These are phyloP conservation scores for Andrena chrysosceles DNA, from an alignment of 2,888 invertebrate species.

Conservation along the genomic window DNA sequence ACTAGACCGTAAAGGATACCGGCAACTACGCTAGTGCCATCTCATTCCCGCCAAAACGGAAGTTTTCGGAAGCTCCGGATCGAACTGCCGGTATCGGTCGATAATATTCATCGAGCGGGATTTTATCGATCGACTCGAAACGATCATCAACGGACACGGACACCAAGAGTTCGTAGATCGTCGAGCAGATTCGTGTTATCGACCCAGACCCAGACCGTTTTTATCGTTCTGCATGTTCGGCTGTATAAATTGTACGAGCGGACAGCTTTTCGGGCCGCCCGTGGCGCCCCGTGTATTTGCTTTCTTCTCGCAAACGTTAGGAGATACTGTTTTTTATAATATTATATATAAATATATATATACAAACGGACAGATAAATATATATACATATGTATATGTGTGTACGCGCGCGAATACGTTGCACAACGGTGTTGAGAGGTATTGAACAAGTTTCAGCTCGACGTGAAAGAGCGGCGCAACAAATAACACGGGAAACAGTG, in stretches of 20 bases:
- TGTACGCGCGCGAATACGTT: slow-evolving; percentile 74
- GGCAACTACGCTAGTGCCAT: background rate
- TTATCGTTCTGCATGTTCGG: slow-evolving; percentile 63
- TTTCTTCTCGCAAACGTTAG: slow-evolving; percentile 71
- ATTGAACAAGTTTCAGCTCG: slow-evolving; percentile 85
- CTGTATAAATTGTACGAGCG: slow-evolving; percentile 61
- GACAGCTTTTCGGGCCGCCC: slow-evolving; percentile 60
- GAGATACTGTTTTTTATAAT: slow-evolving; percentile 73
- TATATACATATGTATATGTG: slow-evolving; percentile 72
- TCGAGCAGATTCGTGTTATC: background rate
- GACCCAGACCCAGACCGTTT: slow-evolving; percentile 66
- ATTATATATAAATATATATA: slow-evolving; percentile 67
- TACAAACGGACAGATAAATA: slow-evolving; percentile 67
- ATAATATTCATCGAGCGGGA: slow-evolving; percentile 1
- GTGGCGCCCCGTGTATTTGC: slow-evolving; percentile 59
- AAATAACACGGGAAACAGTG: slow-evolving; percentile 32
- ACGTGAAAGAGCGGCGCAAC: slow-evolving; percentile 64
- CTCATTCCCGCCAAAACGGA: background rate
- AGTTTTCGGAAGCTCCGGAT: background rate
- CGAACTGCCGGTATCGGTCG: slow-evolving; percentile 15
- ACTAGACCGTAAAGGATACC: background rate
- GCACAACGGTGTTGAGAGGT: slow-evolving; percentile 73
- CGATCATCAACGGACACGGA: background rate
- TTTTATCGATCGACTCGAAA: slow-evolving; percentile 5
- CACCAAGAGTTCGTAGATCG: background rate